Conservation (phyloP, 2,113 vertebrate species). For the Leucosticte australis region DNA sequence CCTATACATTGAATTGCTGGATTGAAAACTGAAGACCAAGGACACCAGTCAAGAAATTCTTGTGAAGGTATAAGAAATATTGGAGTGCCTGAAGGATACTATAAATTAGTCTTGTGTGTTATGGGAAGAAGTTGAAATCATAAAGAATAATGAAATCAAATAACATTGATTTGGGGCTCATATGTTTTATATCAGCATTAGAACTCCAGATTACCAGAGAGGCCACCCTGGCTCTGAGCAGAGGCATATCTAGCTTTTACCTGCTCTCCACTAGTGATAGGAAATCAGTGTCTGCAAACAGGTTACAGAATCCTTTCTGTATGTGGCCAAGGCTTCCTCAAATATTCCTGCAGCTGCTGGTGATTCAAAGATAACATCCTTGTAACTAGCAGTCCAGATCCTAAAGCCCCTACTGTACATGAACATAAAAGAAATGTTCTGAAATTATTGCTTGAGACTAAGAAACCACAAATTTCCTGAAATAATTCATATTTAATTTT, state of each 20-base stretch:
- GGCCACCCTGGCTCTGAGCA: not conserved
- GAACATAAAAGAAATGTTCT: not conserved
- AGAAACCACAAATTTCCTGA: not conserved
- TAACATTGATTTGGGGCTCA: not conserved
- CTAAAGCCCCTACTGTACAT: not conserved
- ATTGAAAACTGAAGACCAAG: not conserved
- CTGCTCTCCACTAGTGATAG: not conserved
- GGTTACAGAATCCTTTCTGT: not conserved
- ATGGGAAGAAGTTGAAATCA: not conserved
- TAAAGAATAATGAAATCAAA: not conserved
- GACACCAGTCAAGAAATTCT: not conserved
- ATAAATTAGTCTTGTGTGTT: not conserved
- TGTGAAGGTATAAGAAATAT: not conserved
- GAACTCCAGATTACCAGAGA: not conserved
- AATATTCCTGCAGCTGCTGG: not conserved
- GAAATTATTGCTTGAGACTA: not conserved
- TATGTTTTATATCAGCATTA: not conserved
- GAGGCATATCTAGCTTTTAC: not conserved
- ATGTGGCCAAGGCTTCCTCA: not conserved
- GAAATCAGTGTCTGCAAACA: not conserved
- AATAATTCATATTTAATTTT: not conserved
- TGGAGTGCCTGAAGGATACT: not conserved
- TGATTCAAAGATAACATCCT: not conserved
- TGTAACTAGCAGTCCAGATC: rapidly evolving
- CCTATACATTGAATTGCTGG: not conserved